Percentiles rank a stretch among this genome's conserved stretches.
Conservation (phyloP, 2,797 vertebrate genomes). For the Phalanger gymnotis region DNA sequence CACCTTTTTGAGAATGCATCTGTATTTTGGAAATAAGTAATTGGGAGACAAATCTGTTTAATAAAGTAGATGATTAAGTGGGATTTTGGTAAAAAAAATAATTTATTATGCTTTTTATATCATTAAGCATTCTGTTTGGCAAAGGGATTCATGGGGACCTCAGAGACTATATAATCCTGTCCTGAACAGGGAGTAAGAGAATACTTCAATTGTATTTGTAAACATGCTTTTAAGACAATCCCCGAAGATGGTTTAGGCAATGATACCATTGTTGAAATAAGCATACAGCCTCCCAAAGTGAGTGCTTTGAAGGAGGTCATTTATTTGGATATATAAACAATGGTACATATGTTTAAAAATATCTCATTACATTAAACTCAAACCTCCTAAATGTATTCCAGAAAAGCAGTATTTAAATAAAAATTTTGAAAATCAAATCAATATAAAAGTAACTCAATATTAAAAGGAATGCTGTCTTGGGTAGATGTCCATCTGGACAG, state of each 20-base stretch:
- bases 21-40: conserved; percentile 40
- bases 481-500: background rate
- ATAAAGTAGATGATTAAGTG: conserved; percentile 18
- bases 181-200: background rate
- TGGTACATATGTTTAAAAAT: background rate
- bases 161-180: background rate
- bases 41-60: conserved; percentile 24
- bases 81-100: conserved; percentile 30
- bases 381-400: background rate
- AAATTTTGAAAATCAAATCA: background rate
- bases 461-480: background rate
- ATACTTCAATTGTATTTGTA: conserved; percentile 23
- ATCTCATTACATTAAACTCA: background rate
- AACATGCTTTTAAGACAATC: conserved; percentile 4
- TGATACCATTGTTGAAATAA: background rate
- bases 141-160: background rate
- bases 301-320: background rate
- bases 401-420: background rate
- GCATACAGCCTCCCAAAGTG: no score
- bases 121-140: background rate
- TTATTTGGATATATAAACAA: background rate
- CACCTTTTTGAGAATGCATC: conserved; percentile 26
- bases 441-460: background rate
- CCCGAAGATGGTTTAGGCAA: conserved; percentile 21
- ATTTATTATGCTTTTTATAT: background rate